Evolutionary conservation across 2,113 vertebrate genomes (phyloP), one percentile per base, ranked within the genome.

Genomic region (Strix uralensis): DNA sequence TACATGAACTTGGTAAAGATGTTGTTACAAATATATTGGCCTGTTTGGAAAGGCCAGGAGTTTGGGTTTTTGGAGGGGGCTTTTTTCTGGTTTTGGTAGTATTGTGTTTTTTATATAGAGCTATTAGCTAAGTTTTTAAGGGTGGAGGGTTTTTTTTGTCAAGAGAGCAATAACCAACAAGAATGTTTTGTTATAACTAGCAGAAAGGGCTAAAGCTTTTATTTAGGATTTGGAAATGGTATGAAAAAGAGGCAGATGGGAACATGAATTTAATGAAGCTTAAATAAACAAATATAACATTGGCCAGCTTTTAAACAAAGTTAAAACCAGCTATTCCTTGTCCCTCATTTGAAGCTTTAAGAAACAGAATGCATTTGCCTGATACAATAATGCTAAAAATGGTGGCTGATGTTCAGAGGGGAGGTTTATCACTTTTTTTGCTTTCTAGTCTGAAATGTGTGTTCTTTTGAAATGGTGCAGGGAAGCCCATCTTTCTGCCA

Each of bases 1-100:
- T 97, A 96, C 98, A 98, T 98, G 98, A 96, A 98, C 96, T 96
- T 34, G 4, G 97, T 98, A 96, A 98, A 98, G 97, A 97, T 97
- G 96, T 96, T 98, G 97, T 97, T 98, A 97, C 95, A 97, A 97
- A 98, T 98, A 96, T 88, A 98, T 97, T 9, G 59, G 94, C 84
- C 94, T 96, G 71, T 95, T 97, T 96, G 92, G 88, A 97, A 97
- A 97, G 94, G 94, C 92, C 92, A 90, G 55, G 86, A 93, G 49
- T 89, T 90, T 78, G 73, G 22, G 15, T 10, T 81, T 91, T 84
- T 79, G 52, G 47, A 15, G 42, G 44, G 44, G 44, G 44, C 15
- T 44, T 88, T 86, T 90, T 54, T 44, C 44, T 14, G 10, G 36
- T 10, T 38, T 93, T 72, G 7, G 10, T 72, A 19, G 20, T 47